Conservation (phyloP, 2,888 invertebrate genomes). For the Calameuta pallipes region DNA sequence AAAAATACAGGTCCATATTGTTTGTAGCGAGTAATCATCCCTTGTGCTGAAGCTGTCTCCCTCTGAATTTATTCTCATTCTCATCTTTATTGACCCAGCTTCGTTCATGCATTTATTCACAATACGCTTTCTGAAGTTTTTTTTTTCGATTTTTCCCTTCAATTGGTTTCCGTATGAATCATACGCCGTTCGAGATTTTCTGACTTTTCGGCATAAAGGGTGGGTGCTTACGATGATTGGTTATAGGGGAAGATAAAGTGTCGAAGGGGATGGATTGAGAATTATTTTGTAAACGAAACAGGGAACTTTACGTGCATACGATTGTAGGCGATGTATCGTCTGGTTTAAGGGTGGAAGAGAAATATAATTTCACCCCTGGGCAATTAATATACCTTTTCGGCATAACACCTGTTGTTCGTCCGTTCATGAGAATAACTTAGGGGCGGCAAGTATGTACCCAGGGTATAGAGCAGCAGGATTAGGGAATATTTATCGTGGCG, state of each 20-base stretch:
- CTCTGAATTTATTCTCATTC: background rate
- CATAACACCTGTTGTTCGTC: background rate
- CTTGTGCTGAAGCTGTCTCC: background rate
- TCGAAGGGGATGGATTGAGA: background rate
- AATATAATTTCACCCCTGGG: background rate
- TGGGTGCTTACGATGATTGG: too few relatives aligned
- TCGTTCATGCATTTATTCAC: background rate
- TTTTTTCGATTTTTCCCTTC: background rate
- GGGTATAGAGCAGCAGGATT: background rate
- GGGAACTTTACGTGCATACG: background rate
- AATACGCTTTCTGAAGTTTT: background rate
- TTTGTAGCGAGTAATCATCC: background rate
- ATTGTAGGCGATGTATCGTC: background rate
- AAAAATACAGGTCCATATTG: background rate
- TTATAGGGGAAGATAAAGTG: background rate
- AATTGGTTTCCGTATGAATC: background rate
- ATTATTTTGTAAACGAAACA: background rate
- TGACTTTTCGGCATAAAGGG: too few relatives aligned
- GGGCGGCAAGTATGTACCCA: background rate
- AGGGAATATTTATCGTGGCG: conserved; percentile 20
- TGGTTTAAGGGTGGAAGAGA: background rate
- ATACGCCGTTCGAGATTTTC: background rate
- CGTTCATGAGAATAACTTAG: background rate
- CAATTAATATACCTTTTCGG: background rate
- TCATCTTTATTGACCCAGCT: background rate